These are phyloP conservation scores for Volucella inflata DNA, from an alignment of 2,888 invertebrate genomes.

Conservation along the genomic window DNA sequence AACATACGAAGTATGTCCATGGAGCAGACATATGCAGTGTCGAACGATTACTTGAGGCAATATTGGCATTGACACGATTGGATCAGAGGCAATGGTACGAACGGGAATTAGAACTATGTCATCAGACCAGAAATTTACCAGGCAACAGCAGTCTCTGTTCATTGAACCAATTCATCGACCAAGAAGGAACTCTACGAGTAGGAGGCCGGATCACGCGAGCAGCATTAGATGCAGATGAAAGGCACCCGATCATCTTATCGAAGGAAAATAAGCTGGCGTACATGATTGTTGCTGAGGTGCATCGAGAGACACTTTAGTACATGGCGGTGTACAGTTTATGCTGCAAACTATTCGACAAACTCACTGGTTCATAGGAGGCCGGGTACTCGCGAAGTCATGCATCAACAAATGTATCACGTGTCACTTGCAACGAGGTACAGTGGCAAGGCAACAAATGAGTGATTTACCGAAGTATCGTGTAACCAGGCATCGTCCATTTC, in stretches of 20 bases:
- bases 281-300: too few relatives aligned
- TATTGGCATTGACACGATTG: too few relatives aligned
- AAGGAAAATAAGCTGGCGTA: slow-evolving; percentile 17
- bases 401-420: slow-evolving; percentile 29
- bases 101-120: slow-evolving; percentile 18
- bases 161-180: slow-evolving; percentile 29
- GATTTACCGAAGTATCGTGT: slow-evolving; percentile 36
- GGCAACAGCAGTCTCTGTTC: slow-evolving; percentile 16
- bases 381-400: slow-evolving; percentile 22
- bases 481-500: slow-evolving; percentile 38
- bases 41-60: too few relatives aligned
- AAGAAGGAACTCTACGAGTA: slow-evolving; percentile 18
- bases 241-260: slow-evolving; percentile 27
- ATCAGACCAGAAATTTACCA: slow-evolving; percentile 25
- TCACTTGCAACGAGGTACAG: slow-evolving; percentile 9
- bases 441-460: slow-evolving; percentile 23
- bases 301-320: too few relatives aligned
- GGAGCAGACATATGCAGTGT: too few relatives aligned
- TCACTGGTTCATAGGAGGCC: too few relatives aligned
- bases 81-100: too few relatives aligned
- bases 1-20: too few relatives aligned
- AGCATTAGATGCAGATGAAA: slow-evolving; percentile 26
- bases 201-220: slow-evolving; percentile 41
- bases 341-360: too few relatives aligned
- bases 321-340: too few relatives aligned